Percentiles rank a stretch among this genome's conserved stretches.
phyloP scores from a whole-genome alignment of 2,888 invertebrate species.

The Hydraecia micacea region DNA sequence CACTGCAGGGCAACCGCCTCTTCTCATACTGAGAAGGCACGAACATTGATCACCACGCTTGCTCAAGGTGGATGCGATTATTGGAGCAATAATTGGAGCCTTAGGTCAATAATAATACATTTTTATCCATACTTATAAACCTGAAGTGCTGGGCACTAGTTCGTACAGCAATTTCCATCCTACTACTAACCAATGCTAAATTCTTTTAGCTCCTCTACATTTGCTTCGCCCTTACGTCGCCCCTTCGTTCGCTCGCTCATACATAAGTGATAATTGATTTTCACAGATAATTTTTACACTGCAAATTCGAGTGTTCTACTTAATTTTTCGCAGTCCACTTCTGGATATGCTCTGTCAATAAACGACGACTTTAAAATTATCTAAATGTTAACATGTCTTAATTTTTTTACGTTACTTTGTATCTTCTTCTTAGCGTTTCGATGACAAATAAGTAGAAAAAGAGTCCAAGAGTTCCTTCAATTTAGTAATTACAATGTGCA shows the following conservation, averaged over 20 bases:
- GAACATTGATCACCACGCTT: neutral
- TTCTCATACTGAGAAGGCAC: neutral
- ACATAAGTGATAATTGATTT: constrained; percentile 12
- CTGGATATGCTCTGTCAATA: neutral
- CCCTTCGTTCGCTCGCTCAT: neutral
- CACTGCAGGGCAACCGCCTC: neutral
- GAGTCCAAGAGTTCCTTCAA: neutral
- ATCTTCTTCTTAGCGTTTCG: neutral
- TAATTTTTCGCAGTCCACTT: neutral
- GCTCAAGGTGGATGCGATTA: neutral
- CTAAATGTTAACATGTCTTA: neutral
- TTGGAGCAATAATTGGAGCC: neutral
- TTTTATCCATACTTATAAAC: neutral
- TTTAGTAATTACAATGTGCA: constrained; percentile 12
- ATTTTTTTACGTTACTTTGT: neutral
- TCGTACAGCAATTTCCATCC: no score
- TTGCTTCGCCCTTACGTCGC: neutral
- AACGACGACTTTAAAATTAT: neutral
- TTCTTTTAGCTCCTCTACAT: neutral
- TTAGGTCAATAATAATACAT: neutral
- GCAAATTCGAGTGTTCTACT: neutral
- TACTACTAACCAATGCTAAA: neutral
- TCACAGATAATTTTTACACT: neutral
- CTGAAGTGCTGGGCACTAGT: neutral
- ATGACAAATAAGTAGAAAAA: neutral